Evolutionary conservation across 2,888 invertebrate genomes (phyloP).

Genomic region (Lasioglossum leucozonium): DNA sequence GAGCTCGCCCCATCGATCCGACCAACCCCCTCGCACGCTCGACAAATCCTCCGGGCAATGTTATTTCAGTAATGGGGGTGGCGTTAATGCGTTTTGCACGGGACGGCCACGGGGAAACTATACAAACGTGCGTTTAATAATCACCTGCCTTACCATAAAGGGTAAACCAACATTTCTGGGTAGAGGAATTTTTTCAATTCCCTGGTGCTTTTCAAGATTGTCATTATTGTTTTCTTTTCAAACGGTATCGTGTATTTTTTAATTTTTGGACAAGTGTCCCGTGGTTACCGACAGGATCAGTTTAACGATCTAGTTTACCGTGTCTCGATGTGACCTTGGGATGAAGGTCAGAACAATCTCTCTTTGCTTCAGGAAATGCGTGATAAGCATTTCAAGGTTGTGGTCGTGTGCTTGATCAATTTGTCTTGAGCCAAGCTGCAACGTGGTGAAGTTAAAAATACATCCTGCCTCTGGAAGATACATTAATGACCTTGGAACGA

Average conservation of each 20-base stretch:
- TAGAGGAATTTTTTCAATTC: neutral
- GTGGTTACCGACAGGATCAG: neutral
- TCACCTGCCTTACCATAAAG: neutral
- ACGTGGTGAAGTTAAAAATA: neutral
- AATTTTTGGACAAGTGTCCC: neutral
- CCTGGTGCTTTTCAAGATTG: neutral
- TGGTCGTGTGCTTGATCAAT: neutral
- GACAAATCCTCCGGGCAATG: neutral
- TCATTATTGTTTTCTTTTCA: too few species aligned
- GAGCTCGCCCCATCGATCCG: slow-evolving; percentile 5
- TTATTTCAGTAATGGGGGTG: neutral
- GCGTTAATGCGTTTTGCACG: neutral
- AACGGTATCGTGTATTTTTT: too few species aligned
- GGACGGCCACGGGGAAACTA: neutral
- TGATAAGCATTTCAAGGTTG: neutral
- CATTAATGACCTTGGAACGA: neutral
- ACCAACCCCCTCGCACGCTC: neutral
- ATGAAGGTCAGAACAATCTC: neutral
- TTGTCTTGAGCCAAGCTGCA: neutral
- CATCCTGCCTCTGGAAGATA: neutral
- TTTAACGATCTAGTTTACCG: neutral
- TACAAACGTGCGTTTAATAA: neutral
- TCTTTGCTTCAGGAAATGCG: neutral
- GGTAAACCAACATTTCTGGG: neutral
- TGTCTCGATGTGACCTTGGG: neutral